Base-by-base conservation (phyloP, 2,113 vertebrate species). In the Pluvianellus socialis region DNA sequence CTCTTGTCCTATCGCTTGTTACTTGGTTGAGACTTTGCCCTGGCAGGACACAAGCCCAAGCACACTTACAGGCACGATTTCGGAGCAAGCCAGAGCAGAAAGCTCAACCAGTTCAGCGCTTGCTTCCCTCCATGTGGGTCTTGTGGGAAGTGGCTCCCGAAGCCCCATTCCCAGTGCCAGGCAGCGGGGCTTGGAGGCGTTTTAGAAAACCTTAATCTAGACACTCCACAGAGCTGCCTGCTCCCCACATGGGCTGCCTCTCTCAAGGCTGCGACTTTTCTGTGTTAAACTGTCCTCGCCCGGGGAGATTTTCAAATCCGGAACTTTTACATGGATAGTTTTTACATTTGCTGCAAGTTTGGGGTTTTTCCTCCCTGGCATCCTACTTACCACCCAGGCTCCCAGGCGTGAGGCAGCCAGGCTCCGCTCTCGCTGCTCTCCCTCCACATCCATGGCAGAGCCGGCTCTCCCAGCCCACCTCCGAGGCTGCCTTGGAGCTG, bases 321-420 rank as follows among this genome's bases (percentile, higher is more conserved):
- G 4, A 79, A 30, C 3, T 38, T 59, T 20, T 20, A 27, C 1
- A 3, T 10, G 21, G 21, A 30, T 13, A 17, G 6, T 22, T 83
- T 82, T 38, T 32, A 66, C 3, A 6, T 30, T 61, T 55, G 13
- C 8, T n/a, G 0, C 4, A 3, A 59, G 32, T 3, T 21, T 5
- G 8, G 23, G 10, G 8, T 2, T 71, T 58, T 73, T 76, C 49
- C n/a, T 77, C 42, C 44, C 49, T 13, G 12, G 22, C 49, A 50
- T 24, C 49, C 47, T 47, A 20, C 47, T 21, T 21, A 47, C 47
- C 27, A 6, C 24, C 11, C 63, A 58, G 33, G 33, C 17, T 53
- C 32, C n/a, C 1, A 1, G 45, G 74, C 38, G 30, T 0, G 1
- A 47, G 15, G n/a, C 16, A 53, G 20, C 16, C 22, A 3, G 42